Evolutionary conservation across 1,140 invertebrate species (phyloP).

Genomic region (Macrosteles quadrilineatus): DNA sequence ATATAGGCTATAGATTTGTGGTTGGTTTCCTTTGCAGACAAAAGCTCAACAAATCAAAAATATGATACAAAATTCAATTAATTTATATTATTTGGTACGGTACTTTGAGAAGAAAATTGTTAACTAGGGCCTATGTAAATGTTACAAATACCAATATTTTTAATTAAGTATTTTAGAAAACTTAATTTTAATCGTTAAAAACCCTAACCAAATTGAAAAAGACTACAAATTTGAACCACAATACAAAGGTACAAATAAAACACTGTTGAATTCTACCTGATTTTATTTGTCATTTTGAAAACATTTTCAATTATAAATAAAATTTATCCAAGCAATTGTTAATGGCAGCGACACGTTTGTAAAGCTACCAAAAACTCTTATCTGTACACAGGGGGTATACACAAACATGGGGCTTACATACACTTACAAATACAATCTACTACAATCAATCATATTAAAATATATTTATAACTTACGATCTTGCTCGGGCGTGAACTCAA

Average conservation of each 20-base stretch:
- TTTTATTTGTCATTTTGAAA: conserved; percentile 30
- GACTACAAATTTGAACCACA: background rate
- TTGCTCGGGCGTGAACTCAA: no score
- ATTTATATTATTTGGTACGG: no score
- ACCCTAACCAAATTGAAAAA: no score
- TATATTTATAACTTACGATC: background rate
- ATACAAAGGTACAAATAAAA: conserved; percentile 11
- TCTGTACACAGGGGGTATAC: conserved; percentile 4
- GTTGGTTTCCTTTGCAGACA: no score
- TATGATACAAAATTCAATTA: no score
- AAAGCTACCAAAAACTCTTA: conserved; percentile 19
- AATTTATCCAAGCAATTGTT: conserved; percentile 12
- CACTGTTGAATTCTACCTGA: conserved; percentile 24
- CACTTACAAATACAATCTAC: conserved; percentile 24
- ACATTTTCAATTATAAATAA: conserved; percentile 29
- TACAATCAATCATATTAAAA: conserved; percentile 22
- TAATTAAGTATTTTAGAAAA: no score
- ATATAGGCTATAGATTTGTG: no score
- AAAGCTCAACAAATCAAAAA: no score
- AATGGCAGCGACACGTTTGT: conserved; percentile 18
- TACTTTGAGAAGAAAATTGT: no score
- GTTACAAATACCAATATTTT: no score
- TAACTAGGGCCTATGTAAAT: no score
- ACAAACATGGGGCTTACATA: background rate
- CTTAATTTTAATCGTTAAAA: no score